These are phyloP conservation scores for Anguilla anguilla DNA, from an alignment of 2,797 vertebrate genomes.

Conservation along the genomic window DNA sequence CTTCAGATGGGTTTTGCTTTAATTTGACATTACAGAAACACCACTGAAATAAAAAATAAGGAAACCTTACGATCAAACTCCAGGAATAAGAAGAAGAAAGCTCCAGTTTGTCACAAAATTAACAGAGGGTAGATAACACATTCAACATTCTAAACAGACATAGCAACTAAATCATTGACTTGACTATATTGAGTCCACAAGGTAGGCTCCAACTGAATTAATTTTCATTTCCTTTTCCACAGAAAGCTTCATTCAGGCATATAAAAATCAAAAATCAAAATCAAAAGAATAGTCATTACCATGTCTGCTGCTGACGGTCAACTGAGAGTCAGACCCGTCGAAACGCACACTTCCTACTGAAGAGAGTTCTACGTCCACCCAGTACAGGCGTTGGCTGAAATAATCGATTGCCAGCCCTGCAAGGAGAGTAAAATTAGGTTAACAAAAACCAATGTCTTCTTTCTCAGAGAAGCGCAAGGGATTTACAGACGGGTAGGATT, in stretches of 20 bases:
- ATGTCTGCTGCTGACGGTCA: conserved; percentile 87
- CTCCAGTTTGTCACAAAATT: not conserved
- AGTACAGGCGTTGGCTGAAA: conserved; percentile 92
- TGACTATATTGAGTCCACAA: not conserved
- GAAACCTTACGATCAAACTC: not conserved
- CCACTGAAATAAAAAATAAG: not conserved
- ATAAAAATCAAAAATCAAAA: not conserved
- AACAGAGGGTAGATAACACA: not conserved
- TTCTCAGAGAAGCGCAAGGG: not conserved
- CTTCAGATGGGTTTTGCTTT: not conserved
- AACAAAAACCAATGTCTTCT: not conserved
- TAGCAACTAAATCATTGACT: not conserved
- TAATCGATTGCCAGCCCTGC: conserved; percentile 93
- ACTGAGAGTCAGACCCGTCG: conserved; percentile 86
- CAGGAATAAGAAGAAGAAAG: no score
- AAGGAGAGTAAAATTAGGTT: conserved; percentile 48
- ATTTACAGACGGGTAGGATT: not conserved
- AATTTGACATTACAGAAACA: not conserved
- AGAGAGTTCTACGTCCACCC: conserved; percentile 95
- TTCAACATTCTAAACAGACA: not conserved
- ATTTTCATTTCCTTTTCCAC: not conserved
- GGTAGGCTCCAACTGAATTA: not conserved
- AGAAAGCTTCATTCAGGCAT: not conserved
- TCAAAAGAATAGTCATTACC: conserved; percentile 67
- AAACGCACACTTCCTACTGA: conserved; percentile 90